Base-by-base conservation (phyloP, 2,797 vertebrate species). In the Melanotaenia maccullochi region DNA sequence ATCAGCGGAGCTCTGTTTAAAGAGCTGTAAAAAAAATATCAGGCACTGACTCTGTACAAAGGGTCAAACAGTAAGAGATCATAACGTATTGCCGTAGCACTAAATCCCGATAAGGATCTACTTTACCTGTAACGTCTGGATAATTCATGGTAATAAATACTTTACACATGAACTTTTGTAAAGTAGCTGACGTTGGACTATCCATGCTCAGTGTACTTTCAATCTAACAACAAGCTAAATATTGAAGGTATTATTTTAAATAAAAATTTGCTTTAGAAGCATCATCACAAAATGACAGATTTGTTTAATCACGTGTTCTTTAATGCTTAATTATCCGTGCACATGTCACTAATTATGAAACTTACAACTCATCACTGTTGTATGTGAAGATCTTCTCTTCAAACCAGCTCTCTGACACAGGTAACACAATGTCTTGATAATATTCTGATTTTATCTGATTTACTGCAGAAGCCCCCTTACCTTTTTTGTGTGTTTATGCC, bases 41-140 rank as follows among this genome's bases (percentile, higher is more conserved):
- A 47, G 14, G 14, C 40, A 42, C 40, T 42, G 14, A 42, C 40
- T 74, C 69, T 52, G 85, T 61, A 65, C 78, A 73, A 82, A 87
- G 78, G 78, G 85, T 83, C 76, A 69, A 55, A 68, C 35, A 0
- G 72, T 81, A 56, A 78, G 47, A 20, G 51, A 63, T 84, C 65
- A 63, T 85, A 81, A 87, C 87, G 42, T 56, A 3, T 28, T 44
- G 44, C 18, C 0, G 6, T 67, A 38, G 56, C 81, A 65, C 52
- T 78, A 65, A 77, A 69, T 58, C 36, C n/a, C 72, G 85, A 89
- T 89, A 81, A 87, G 81, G 49, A 55, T 54, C 69, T 71, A 69
- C 65, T 79, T 78, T 13, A 60, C 58, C 64, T 67, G 54, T 60
- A 71, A 60, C 42, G 38, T 63, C 56, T 1, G 28, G 38, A 67